A percentile compares a stretch with the other conserved stretches of the same genome.
phyloP scores from a whole-genome alignment of 1,140 invertebrate genomes.

The Cepaea nemoralis region DNA sequence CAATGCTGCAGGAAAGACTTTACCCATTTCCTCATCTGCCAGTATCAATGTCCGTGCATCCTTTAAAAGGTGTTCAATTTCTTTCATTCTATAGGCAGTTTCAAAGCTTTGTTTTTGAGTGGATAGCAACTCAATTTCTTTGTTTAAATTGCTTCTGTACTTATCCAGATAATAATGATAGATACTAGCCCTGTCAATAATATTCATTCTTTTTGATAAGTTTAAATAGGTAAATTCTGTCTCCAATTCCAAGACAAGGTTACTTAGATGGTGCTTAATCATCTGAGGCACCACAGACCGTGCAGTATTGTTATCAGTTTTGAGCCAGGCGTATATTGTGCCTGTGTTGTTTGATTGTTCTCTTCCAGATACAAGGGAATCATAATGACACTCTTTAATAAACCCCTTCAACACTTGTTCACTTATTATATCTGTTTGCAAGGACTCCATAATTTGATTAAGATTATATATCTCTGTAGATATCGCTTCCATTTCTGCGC shows the following conservation, averaged over 20 bases:
- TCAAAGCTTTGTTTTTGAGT: background rate
- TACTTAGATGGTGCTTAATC: conserved; percentile 11
- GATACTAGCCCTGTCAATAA: background rate
- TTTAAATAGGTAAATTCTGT: background rate
- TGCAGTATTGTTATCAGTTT: background rate
- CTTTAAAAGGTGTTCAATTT: background rate
- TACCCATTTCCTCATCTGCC: background rate
- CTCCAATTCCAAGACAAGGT: background rate
- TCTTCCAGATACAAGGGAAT: background rate
- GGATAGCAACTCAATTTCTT: background rate
- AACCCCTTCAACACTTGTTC: background rate
- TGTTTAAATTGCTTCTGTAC: background rate
- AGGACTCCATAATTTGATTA: conserved; percentile 25
- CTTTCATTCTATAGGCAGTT: background rate
- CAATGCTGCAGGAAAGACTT: too few relatives aligned
- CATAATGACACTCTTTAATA: background rate
- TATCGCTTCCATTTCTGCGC: background rate
- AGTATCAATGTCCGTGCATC: background rate
- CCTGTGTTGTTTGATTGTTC: too few relatives aligned
- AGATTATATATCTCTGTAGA: background rate
- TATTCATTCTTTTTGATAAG: background rate
- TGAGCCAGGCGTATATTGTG: background rate
- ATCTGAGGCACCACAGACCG: background rate
- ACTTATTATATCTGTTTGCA: background rate
- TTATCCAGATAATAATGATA: background rate